Evolutionary conservation across 1,140 invertebrate species (phyloP).

Genomic region (Coptotermes formosanus): DNA sequence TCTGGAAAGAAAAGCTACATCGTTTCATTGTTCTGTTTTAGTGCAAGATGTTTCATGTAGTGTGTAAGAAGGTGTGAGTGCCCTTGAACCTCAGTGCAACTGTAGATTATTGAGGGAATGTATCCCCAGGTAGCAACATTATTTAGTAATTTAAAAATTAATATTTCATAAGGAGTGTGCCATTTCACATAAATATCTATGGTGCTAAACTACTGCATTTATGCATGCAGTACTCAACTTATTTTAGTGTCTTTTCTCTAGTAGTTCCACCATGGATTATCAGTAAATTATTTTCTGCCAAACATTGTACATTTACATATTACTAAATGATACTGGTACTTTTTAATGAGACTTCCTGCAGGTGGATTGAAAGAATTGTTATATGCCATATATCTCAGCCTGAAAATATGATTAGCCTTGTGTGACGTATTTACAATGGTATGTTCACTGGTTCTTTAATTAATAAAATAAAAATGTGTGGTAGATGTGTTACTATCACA

Average conservation of each 20-base stretch:
- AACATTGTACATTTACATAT: background rate
- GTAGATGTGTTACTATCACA: too few species aligned
- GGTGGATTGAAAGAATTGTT: background rate
- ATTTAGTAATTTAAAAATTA: background rate
- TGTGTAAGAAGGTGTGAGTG: too few species aligned
- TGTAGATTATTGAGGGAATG: background rate
- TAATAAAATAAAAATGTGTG: too few species aligned
- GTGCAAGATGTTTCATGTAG: background rate
- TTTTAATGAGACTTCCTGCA: background rate
- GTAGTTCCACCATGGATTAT: background rate
- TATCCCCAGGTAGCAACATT: background rate
- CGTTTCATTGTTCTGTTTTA: background rate
- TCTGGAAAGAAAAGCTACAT: background rate
- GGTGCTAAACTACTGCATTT: background rate
- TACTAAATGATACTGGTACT: background rate
- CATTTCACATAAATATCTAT: background rate
- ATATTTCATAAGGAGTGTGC: too few species aligned
- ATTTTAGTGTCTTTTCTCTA: background rate
- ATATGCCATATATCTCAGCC: too few species aligned
- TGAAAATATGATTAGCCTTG: too few species aligned
- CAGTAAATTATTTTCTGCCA: background rate
- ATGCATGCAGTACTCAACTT: background rate
- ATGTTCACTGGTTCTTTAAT: too few species aligned
- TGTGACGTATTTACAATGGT: too few species aligned
- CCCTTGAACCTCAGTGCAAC: too few species aligned